Base-by-base conservation (phyloP, 2,888 invertebrate species). In the Catocala fraxini region DNA sequence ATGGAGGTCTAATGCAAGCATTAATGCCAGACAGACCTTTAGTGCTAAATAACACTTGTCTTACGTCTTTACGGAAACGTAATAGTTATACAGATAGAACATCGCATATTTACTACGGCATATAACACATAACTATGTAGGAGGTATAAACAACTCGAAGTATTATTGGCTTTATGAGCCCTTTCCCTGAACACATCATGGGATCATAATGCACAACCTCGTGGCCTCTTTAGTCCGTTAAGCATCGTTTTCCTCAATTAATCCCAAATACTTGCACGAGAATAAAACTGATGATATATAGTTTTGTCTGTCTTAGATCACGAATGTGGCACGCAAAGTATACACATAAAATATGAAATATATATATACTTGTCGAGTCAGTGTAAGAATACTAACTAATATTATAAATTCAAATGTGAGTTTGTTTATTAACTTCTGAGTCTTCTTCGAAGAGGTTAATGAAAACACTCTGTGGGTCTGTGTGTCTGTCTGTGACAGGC, bases 241-340 rank as follows among this genome's bases (percentile, higher is more conserved):
- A 53, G 13, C 42, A 46, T 39, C 43, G 56, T 71, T 74, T 74
- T 71, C 74, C 73, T 74, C 74, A 74, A 74, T 74, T 71, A 69
- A 66, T 73, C 64, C 55, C 6, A 35, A 39, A 43, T 63, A 49
- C 48, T 63, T 59, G 12, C 46, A 52, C 13, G 59, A 48, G 46
- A 53, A 63, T 63, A 65, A 62, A 58, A 51, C 13, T 56, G 42
- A 68, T 73, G 63, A 73, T 66, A 53, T 60, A 73, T 68, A 54
- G 51, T 53, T 41, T 58, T 73, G 61, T 54, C 58, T 51, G 33
- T 54, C n/a, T 56, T 48, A 34, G 52, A 48, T 62, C 60, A 63
- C 49, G n/a, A 11, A 5, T 10, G 43, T 11, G 10, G 57, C 62
- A 59, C 61, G 65, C 56, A 25, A 56, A 45, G 51, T 10, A 43